Percentiles rank a stretch among this genome's conserved stretches.
phyloP scores from a whole-genome alignment of 2,113 vertebrate genomes.

The Dipodomys stephensi region DNA sequence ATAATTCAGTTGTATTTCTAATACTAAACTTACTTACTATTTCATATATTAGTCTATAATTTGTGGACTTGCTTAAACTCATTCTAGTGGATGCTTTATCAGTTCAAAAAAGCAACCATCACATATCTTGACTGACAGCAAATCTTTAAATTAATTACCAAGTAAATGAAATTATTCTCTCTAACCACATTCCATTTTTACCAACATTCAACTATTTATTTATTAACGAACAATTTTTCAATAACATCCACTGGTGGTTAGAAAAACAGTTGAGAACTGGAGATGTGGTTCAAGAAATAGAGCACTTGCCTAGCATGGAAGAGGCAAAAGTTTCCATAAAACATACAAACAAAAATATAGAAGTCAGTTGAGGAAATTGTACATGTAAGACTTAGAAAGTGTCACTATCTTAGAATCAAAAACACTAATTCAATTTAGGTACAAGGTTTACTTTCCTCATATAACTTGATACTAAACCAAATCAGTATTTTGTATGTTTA shows the following conservation, averaged over 20 bases:
- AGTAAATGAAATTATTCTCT: constrained; percentile 28
- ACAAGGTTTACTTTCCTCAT: neutral
- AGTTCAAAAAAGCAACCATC: neutral
- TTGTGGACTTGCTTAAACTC: neutral
- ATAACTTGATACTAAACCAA: constrained; percentile 5
- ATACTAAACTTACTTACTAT: neutral
- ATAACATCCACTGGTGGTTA: neutral
- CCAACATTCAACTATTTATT: neutral
- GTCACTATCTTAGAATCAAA: constrained; percentile 3
- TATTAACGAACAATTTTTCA: constrained; percentile 5
- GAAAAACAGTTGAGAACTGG: neutral
- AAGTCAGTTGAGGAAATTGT: neutral
- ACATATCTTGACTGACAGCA: neutral
- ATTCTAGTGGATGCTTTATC: neutral
- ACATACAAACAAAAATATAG: no score
- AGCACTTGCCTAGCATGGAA: no score
- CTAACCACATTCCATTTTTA: neutral
- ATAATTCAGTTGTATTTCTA: constrained; percentile 13
- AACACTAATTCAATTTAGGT: constrained; percentile 8
- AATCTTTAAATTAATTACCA: neutral
- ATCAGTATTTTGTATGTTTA: neutral
- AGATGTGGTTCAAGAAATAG: no score
- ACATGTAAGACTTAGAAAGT: neutral
- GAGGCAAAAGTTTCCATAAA: no score
- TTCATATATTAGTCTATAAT: neutral